Evolutionary conservation across 2,888 invertebrate genomes (phyloP), one percentile per base, ranked within the genome.

Genomic region (Dynastes tityus): DNA sequence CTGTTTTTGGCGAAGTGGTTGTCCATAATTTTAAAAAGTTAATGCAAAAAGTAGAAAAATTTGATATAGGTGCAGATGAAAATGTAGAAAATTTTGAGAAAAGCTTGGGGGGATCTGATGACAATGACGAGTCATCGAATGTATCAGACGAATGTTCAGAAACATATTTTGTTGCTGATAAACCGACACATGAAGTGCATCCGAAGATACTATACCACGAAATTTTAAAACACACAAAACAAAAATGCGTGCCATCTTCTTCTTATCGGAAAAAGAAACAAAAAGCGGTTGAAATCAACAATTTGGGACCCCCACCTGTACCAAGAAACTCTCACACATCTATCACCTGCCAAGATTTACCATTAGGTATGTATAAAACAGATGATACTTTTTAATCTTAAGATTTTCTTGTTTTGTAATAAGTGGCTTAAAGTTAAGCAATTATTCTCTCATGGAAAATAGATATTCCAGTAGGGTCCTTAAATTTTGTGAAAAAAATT

Each of bases 1-100:
- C 65, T 4, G 16, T 64, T 40, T 74, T 73, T 55, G 64, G 65
- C 13, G 73, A 78, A 27, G 64, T 63, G 6, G 67, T 71, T 9
- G 53, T 67, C 9, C 65, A 78, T 13, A 65, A 74, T 53, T 78
- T 78, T 55, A 78, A 22, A 3, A 64, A 74, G 22, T 40, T 78
- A 8, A 64, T 65, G 65, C 37, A 45, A 22, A 73, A 51, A 8
- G 32, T 64, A 22, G 65, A 78, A 16, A 73, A 22, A n/a, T 78
- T 78, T 58, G 51, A 65, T 29, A 27, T 78, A n/a, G 22, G 22
- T 3, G 37, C 51, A 37, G 9, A 49, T 11, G 51, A 49, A 49
- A 32, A 49, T 16, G 13, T 45, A 1, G 49, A 63, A 16, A 51
- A 51, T 49, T 77, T 77, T 68, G 29, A 68, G 11, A 61, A 61